phyloP scores from a whole-genome alignment of 1,140 invertebrate species.

The Neomicropteryx cornuta region DNA sequence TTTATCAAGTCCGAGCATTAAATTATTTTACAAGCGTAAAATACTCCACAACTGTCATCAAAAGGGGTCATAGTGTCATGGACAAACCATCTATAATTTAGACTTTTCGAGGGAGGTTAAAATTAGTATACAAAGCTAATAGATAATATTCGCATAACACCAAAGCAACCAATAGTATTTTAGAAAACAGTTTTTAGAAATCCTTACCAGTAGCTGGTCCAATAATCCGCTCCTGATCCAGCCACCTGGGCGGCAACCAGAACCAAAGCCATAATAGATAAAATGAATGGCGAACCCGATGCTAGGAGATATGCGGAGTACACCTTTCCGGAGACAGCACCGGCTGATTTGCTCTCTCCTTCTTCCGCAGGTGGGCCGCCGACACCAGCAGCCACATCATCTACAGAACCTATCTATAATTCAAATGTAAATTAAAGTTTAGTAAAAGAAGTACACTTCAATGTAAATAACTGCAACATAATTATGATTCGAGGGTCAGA shows the following conservation, averaged over 20 bases:
- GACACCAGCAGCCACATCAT: conserved; percentile 45
- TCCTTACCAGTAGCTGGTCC: conserved; percentile 53
- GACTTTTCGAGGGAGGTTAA: no score
- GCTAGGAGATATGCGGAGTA: conserved; percentile 52
- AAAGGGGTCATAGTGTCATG: no score
- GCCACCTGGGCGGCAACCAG: conserved; percentile 48
- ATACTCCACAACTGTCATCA: no score
- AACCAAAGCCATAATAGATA: conserved; percentile 37
- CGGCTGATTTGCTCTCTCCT: conserved; percentile 42
- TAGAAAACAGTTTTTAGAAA: no score
- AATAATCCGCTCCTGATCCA: conserved; percentile 56
- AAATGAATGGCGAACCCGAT: conserved; percentile 37
- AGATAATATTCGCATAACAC: no score
- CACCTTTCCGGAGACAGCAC: conserved; percentile 42
- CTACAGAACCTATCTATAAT: conserved; percentile 36
- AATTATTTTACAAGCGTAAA: no score
- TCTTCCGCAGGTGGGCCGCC: conserved; percentile 35
- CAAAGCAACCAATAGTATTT: no score
- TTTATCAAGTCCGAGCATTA: no score
- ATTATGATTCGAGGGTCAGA: no score
- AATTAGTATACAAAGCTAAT: no score
- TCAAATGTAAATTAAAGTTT: background rate
- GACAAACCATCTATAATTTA: no score
- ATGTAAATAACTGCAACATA: no score
- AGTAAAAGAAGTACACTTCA: background rate